Base-by-base conservation (phyloP, 1,140 invertebrate genomes). In the Hylyphantes graminicola region DNA sequence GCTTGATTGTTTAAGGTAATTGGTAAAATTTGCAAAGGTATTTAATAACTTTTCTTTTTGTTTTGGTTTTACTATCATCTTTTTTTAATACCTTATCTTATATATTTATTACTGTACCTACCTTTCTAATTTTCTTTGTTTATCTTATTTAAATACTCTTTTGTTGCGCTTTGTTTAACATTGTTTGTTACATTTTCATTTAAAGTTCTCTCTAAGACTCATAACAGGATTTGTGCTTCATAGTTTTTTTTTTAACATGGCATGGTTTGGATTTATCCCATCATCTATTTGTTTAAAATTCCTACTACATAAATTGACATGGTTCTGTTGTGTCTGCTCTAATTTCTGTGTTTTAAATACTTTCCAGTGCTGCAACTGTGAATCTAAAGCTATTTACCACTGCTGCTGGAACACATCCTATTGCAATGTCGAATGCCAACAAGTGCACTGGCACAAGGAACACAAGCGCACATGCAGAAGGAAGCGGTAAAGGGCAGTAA, bases 321-420 rank as follows among this genome's bases (percentile, higher is more conserved):
- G 9, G 9, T 61, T 61, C 11, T 67, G 35, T 72, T 72, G 17
- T 51, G 53, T 72, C 4, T 17, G 6, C n/a, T n/a, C n/a, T n/a
- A n/a, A n/a, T n/a, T n/a, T 35, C 35, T 1, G 5, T 5, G 5
- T 8, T 11, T 55, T 7, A 55, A 57, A 19, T 19, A 21, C 9
- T 83, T 77, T 70, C 19, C 89, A 95, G 95, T 96, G 95, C 91
- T 95, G 93, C 87, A 93, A 94, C 87, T 97, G 96, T 89, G 94
- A 96, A 87, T 90, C 93, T 80, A 95, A 96, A 88, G 96, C 96
- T 0, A 95, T 95, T 88, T 97, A 96, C 87, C 95, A 96, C 88
- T 97, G 96, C 88, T 97, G 96, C 88, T 97, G 96, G 93, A 95
- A 95, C 87, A 96, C 95, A 0, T 94, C 95, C 4, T 96, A 96